Evolutionary conservation across 2,797 vertebrate genomes (phyloP).

Genomic region (Masticophis lateralis): DNA sequence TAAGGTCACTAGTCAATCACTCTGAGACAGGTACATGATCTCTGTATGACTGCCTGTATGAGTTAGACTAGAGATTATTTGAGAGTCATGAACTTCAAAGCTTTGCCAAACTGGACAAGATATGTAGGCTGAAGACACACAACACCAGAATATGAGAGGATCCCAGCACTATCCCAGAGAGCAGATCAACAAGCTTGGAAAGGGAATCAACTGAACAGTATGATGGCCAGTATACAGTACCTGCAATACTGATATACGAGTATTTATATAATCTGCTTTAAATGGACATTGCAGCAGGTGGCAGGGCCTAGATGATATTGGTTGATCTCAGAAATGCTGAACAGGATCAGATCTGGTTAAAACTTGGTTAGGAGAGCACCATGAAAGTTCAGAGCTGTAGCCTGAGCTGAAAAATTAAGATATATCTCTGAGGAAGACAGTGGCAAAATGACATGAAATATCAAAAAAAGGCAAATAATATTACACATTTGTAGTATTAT

Average conservation of each 20-base stretch:
- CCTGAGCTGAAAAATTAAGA: neutral
- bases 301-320: neutral
- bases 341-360: neutral
- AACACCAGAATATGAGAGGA: neutral
- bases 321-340: neutral
- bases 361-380: neutral
- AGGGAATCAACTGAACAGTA: neutral
- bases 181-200: neutral
- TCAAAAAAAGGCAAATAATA: neutral
- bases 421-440: neutral
- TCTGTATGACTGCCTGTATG: neutral
- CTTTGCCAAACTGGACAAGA: neutral
- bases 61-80: neutral
- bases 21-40: neutral
- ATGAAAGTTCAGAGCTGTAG: neutral
- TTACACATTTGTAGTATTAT: neutral
- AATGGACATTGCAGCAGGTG: neutral
- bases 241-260: neutral
- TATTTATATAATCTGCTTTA: constrained; percentile 9
- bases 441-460: neutral
- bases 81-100: neutral
- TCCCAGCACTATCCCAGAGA: neutral
- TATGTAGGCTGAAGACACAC: neutral
- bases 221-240: neutral
- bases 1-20: neutral